Evolutionary conservation across 2,797 vertebrate species (phyloP).

Genomic region (Dendrocincla tyrannina): DNA sequence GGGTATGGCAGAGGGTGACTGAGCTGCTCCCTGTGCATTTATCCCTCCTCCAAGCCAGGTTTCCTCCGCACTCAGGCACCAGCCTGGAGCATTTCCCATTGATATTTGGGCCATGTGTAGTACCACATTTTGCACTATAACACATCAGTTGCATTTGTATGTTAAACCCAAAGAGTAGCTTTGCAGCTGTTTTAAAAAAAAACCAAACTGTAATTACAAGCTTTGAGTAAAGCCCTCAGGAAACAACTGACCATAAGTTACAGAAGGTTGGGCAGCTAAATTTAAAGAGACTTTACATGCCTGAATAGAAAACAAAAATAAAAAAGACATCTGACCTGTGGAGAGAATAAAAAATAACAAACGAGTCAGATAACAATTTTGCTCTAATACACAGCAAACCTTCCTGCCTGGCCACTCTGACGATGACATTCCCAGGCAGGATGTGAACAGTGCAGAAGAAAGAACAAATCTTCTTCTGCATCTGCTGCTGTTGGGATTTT

Average conservation of each 20-base stretch:
- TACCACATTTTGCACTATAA: not conserved
- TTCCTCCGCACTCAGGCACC: not conserved
- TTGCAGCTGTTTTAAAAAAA: not conserved
- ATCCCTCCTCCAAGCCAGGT: not conserved
- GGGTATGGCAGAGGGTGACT: accelerated
- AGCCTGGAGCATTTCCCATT: not conserved
- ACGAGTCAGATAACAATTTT: not conserved
- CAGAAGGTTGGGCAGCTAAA: not conserved
- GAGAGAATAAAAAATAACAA: not conserved
- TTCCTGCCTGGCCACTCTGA: not conserved
- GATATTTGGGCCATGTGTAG: no score
- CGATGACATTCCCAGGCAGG: not conserved
- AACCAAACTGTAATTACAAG: not conserved
- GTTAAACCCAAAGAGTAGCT: not conserved
- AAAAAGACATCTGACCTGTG: not conserved
- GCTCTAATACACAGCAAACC: not conserved
- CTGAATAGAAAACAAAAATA: not conserved
- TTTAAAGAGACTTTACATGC: not conserved
- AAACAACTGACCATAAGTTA: not conserved
- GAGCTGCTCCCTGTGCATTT: accelerated
- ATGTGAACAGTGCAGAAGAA: not conserved
- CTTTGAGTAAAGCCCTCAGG: not conserved
- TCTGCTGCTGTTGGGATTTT: not conserved
- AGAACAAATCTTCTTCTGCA: not conserved
- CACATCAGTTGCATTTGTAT: not conserved